These are phyloP conservation scores for Varecia variegata DNA, from an alignment of 2,797 vertebrate species.

Conservation along the genomic window DNA sequence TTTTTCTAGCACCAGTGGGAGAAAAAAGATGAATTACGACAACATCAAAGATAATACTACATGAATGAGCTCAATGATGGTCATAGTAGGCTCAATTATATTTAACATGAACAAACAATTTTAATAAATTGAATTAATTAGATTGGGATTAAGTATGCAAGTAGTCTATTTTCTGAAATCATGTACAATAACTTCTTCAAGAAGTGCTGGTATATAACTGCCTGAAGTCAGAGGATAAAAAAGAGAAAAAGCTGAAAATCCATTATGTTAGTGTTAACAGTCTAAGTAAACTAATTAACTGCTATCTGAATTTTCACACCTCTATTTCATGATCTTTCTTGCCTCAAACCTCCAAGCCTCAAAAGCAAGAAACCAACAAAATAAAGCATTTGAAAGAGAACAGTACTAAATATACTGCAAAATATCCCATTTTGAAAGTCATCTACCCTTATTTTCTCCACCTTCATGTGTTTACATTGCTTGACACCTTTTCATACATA, in stretches of 20 bases:
- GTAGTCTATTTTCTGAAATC: conserved; percentile 76
- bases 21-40: conserved; percentile 5
- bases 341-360: conserved; percentile 59
- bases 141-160: conserved; percentile 69
- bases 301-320: conserved; percentile 85
- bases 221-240: conserved; percentile 82
- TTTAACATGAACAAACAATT: conserved; percentile 81
- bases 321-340: conserved; percentile 81
- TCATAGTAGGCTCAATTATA: conserved; percentile 74
- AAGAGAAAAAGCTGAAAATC: conserved; percentile 82
- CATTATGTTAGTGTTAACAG: conserved; percentile 80
- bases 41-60: conserved; percentile 51
- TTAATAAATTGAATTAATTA: conserved; percentile 85
- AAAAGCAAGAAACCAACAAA: conserved; percentile 72
- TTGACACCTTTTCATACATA: not conserved
- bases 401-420: not conserved
- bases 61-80: conserved; percentile 64
- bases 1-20: not conserved
- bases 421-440: conserved; percentile 39
- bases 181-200: conserved; percentile 82
- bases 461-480: not conserved
- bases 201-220: conserved; percentile 79
- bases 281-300: conserved; percentile 86
- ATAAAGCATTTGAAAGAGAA: conserved; percentile 61
- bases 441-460: conserved; percentile 24